Evolutionary conservation across 2,797 vertebrate species (phyloP), one percentile per base, ranked within the genome.

Genomic region (Phylloscopus collybita): DNA sequence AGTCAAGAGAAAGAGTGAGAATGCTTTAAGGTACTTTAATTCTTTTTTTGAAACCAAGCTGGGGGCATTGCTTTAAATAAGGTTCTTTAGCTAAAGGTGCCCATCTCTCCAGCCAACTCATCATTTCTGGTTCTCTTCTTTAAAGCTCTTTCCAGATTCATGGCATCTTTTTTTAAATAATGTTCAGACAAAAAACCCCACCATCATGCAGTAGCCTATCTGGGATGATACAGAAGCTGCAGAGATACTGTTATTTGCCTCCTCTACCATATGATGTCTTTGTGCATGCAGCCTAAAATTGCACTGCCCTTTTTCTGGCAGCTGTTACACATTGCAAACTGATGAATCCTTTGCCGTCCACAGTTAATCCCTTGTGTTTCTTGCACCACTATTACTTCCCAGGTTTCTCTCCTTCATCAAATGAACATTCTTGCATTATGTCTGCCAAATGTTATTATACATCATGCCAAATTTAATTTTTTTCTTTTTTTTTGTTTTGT

Each of bases 271-370:
- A 64, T 45, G 79, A 92, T 30, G 26, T 45, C 59, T 81, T 86
- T 62, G 61, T 75, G 47, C 54, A 30, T 6, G 30, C n/a, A 86
- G 81, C 65, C 72, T 86, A 91, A 96, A 94, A 86, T 60, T 80
- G 61, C 47, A 36, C 59, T 90, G 69, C 40, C 40, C 38, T 79
- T 91, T 75, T 91, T 44, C 84, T 93, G 92, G 80, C 88, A 96
- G 90, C 93, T 92, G 93, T 90, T 83, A 42, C 62, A 72, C 47
- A 10, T 53, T 88, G 84, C 87, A 93, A 93, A 88, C 84, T 96
- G 91, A 83, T 88, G 84, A 90, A 91, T 80, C 86, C 36, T 91
- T 80, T 79, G 54, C 87, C 91, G 91, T 88, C 38, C 54, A 69
- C 53, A 75, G 65, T 49, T 80, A 93, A 80, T 86, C 75, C 32